Base-by-base conservation (phyloP, 2,797 vertebrate species). In the Gadopsis bispinosus region DNA sequence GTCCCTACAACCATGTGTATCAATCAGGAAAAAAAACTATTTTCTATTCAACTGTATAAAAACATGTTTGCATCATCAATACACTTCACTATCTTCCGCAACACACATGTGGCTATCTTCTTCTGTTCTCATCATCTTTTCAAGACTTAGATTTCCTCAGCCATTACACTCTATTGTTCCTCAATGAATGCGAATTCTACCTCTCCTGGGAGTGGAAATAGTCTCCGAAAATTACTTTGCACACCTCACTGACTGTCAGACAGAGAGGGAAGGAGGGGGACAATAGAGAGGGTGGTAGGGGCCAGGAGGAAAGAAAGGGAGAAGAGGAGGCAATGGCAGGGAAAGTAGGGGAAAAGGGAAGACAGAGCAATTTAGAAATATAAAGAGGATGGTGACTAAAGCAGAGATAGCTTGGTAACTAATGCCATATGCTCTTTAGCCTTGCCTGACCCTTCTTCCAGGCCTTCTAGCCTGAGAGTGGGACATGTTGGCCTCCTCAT, bases 171-270 rank as follows among this genome's bases (percentile, higher is more conserved):
- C 67, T n/a, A 75, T 81, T 82, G 73, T 80, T 69, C 60, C 17
- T 1, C 29, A 10, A 69, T 81, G 72, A 87, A 90, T 88, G 82
- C 82, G 85, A 80, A 88, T 79, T 77, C 31, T 72, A 39, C 64
- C 22, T 81, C 77, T 77, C 54, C 60, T 14, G 61, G 53, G 77
- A 77, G 2, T 31, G 16, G 61, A 84, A 79, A 87, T 67, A 73
- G 78, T 74, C 75, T 69, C 65, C 1, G 54, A 91, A 90, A 85
- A 86, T 89, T 29, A 77, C 71, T 84, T 89, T 84, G 75, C 80
- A 79, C 90, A 89, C 87, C 69, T 87, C 83, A 55, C 45, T 79
- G 73, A 69, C 60, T 77, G 77, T 78, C 41, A 80, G 67, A 59
- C 26, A 47, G 35, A 19, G 41, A 48, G 20, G 2, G 41, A 47